These are phyloP conservation scores for zebrafish (Danio rerio) DNA, from an alignment of 2,113 vertebrate species.

Conservation along the genomic window GRCz12tu NC_133198.1:8605001-8605500, in stretches of 20 bases:
- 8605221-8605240: not conserved
- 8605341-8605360: not conserved
- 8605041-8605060: not conserved
- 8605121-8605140: not conserved
- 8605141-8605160: conserved; percentile 1
- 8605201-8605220: conserved; percentile 11
- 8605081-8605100: not conserved
- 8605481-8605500: not conserved
- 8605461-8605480: not conserved
- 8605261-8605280: not conserved
- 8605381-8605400: not conserved
- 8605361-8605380: not conserved
- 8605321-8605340: not conserved
- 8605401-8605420: not conserved
- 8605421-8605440: not conserved
- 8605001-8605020: not conserved
- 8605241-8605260: not conserved
- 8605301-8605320: not conserved
- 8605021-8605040: not conserved
- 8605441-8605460: not conserved
- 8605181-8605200: not conserved
- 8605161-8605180: conserved; percentile 2
- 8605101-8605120: not conserved
- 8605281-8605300: not conserved
- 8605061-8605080: not conserved